Evolutionary conservation across 2,888 invertebrate species (phyloP).

Genomic region (Drosophila helvetica): DNA sequence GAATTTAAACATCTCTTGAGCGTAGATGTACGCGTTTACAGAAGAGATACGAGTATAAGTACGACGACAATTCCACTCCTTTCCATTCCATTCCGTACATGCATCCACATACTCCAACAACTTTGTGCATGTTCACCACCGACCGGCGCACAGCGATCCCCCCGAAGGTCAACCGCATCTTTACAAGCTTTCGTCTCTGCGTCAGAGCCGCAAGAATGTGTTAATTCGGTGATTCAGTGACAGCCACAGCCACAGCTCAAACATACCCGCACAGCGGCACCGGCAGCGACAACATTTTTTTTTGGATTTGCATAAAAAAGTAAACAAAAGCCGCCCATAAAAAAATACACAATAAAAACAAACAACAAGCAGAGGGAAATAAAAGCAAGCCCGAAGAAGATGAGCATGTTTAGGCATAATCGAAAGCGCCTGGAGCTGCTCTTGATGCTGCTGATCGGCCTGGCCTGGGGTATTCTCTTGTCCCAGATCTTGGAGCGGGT

Average conservation of each 20-base stretch:
- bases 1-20: constrained; percentile 28
- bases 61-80: no score
- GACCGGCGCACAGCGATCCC: no score
- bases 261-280: constrained; percentile 1
- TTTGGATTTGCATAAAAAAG: constrained; percentile 65
- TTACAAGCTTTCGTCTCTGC: constrained; percentile 60
- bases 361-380: no score
- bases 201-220: constrained; percentile 68
- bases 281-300: neutral
- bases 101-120: neutral
- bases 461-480: constrained; percentile 72
- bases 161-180: constrained; percentile 75
- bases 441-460: constrained; percentile 68
- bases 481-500: constrained; percentile 67
- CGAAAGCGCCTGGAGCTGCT: constrained; percentile 57
- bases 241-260: constrained; percentile 24
- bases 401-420: constrained; percentile 38
- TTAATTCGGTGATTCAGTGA: constrained; percentile 63
- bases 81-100: constrained; percentile 7
- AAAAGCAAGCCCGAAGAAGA: constrained; percentile 16
- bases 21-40: neutral
- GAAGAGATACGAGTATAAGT: no score
- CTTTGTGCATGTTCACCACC: neutral
- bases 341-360: constrained; percentile 8
- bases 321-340: constrained; percentile 50